Evolutionary conservation across 2,797 vertebrate genomes (phyloP).

Genomic region (Malurus splendens): DNA sequence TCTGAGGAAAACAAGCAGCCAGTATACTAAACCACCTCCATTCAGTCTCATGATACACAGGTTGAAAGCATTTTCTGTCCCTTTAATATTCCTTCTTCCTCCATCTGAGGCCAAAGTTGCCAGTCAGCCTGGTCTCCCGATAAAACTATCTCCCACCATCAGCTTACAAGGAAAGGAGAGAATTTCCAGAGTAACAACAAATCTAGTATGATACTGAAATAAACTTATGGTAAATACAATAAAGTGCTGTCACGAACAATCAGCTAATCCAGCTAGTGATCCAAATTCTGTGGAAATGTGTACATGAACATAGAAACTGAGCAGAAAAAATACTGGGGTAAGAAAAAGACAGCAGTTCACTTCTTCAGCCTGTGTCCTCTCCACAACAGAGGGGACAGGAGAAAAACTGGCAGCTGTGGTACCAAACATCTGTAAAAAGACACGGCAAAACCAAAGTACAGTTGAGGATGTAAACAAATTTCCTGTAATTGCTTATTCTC

Average conservation of each 20-base stretch:
- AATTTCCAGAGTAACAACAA: background rate
- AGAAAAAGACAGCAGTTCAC: background rate
- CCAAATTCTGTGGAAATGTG: background rate
- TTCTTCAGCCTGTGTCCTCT: background rate
- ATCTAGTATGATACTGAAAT: background rate
- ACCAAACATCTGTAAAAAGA: background rate
- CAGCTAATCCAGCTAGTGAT: background rate
- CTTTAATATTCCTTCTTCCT: background rate
- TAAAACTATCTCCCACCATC: background rate
- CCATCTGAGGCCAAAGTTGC: background rate
- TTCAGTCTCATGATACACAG: rapidly evolving
- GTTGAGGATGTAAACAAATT: background rate
- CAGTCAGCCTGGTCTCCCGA: background rate
- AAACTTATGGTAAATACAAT: background rate
- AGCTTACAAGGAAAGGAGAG: background rate
- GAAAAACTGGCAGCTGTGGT: background rate
- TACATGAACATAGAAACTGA: background rate
- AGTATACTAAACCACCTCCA: background rate
- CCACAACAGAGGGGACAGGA: background rate
- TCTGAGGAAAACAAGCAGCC: background rate
- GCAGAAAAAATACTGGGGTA: background rate
- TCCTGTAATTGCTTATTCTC: background rate
- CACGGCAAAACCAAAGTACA: background rate
- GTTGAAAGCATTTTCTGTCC: background rate
- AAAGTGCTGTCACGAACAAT: background rate